These are phyloP conservation scores for Dendroctonus ponderosae DNA, from an alignment of 1,140 invertebrate species.

Conservation along the genomic window DNA sequence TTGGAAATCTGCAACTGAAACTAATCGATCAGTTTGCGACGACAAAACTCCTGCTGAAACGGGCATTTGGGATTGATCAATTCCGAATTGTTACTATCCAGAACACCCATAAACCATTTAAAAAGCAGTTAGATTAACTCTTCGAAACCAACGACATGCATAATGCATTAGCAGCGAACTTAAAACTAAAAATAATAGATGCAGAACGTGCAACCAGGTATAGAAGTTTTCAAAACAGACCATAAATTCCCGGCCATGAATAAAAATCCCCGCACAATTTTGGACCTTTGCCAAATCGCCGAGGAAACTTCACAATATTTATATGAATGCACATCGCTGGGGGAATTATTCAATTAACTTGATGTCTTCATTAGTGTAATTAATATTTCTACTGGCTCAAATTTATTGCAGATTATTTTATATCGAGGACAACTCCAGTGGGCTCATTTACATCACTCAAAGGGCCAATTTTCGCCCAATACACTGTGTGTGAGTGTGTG, in stretches of 20 bases:
- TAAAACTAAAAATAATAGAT: conserved; percentile 29
- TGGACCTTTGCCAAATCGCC: conserved; percentile 21
- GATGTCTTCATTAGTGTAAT: conserved; percentile 19
- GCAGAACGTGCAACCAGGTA: conserved; percentile 24
- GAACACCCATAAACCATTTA: conserved; percentile 15
- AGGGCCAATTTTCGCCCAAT: too few relatives aligned
- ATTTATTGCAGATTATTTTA: too few relatives aligned
- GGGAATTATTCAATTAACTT: conserved; percentile 11
- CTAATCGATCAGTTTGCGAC: too few relatives aligned
- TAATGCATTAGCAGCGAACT: conserved; percentile 27
- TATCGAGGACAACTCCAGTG: too few relatives aligned
- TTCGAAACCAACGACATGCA: conserved; percentile 12
- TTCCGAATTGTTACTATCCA: neutral
- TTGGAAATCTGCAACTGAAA: too few relatives aligned
- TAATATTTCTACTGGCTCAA: conserved; percentile 6
- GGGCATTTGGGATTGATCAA: too few relatives aligned
- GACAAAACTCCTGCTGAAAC: too few relatives aligned
- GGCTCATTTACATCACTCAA: too few relatives aligned
- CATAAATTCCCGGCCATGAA: conserved; percentile 21
- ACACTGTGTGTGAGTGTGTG: too few relatives aligned
- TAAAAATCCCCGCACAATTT: conserved; percentile 22
- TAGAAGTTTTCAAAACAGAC: conserved; percentile 14
- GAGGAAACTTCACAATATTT: conserved; percentile 8
- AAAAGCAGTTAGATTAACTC: neutral
- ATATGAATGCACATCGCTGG: conserved; percentile 10